Evolutionary conservation across 2,797 vertebrate species (phyloP).

Genomic region (Dicrostonyx torquatus): DNA sequence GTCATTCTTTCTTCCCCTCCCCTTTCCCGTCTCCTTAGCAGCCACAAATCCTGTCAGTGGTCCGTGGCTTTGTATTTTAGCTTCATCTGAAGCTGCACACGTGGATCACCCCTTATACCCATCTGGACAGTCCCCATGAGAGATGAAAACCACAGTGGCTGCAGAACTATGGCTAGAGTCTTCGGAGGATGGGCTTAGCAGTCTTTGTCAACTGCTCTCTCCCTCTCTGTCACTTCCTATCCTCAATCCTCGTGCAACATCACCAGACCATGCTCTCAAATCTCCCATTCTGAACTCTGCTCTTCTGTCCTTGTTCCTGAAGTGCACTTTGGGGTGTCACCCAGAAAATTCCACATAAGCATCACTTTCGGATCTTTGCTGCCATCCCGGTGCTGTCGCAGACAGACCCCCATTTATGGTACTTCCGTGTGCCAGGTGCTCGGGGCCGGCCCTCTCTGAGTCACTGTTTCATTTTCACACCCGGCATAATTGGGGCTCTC

Average conservation of each 20-base stretch:
- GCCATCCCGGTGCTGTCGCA: background rate
- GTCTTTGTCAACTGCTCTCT: background rate
- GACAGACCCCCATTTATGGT: background rate
- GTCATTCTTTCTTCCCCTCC: background rate
- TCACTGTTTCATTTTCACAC: background rate
- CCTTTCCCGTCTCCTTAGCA: too few species aligned
- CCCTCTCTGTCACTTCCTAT: background rate
- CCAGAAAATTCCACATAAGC: background rate
- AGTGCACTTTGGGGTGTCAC: background rate
- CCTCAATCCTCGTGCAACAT: background rate
- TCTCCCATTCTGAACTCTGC: background rate
- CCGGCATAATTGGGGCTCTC: background rate
- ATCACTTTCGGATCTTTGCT: background rate
- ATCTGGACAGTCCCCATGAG: background rate
- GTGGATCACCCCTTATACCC: rapidly evolving
- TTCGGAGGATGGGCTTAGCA: rapidly evolving
- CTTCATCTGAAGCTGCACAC: background rate
- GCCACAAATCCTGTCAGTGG: background rate
- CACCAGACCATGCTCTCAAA: rapidly evolving
- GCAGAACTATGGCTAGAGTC: background rate
- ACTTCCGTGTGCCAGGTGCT: background rate
- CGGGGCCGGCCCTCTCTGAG: too few species aligned
- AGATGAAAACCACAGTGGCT: rapidly evolving
- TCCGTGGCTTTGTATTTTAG: background rate
- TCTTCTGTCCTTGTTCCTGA: background rate